Percentiles rank a stretch among this genome's conserved stretches.
These are phyloP conservation scores for Diglossa cyanea DNA, from an alignment of 2,797 vertebrate genomes.

Conservation along the genomic window DNA sequence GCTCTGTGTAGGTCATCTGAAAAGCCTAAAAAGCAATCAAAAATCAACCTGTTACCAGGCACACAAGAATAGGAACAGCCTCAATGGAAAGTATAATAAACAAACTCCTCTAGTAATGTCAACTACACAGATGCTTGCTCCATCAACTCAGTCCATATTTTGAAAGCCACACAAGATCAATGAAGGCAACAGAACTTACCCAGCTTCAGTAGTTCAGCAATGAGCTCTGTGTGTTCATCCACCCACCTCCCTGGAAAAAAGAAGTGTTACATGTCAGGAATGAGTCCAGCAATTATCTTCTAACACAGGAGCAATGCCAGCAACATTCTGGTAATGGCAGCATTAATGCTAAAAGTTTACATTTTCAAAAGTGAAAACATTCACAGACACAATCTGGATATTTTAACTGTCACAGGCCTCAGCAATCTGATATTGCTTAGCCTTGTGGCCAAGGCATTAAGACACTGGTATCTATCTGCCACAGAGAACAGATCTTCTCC, in stretches of 20 bases:
- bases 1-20: background rate
- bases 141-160: background rate
- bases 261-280: background rate
- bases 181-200: background rate
- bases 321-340: conserved; percentile 23
- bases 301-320: background rate
- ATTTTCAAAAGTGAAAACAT: conserved; percentile 24
- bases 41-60: background rate
- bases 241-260: background rate
- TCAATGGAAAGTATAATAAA: background rate
- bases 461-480: background rate
- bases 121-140: background rate
- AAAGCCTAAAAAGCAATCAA: conserved; percentile 2
- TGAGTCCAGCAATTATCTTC: background rate
- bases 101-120: background rate
- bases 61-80: background rate
- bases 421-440: background rate
- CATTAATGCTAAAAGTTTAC: conserved; percentile 18
- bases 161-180: background rate
- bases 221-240: background rate
- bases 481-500: background rate
- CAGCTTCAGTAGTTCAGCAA: background rate
- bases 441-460: background rate
- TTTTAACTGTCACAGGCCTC: conserved; percentile 4
- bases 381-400: conserved; percentile 12